Conservation (phyloP, 2,888 invertebrate species). For the Orchesella flavescens region DNA sequence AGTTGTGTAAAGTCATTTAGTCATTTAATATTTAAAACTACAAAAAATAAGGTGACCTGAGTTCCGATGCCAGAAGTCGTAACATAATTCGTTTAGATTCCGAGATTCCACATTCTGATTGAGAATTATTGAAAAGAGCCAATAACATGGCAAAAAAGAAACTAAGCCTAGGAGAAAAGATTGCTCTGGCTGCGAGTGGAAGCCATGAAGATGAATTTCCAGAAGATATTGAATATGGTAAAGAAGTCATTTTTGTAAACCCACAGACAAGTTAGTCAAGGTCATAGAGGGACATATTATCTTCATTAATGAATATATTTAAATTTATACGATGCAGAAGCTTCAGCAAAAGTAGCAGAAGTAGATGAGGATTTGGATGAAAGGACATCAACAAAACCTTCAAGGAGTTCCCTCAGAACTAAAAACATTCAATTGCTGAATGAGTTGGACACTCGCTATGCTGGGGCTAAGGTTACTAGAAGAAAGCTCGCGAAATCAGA, state of each 20-base stretch:
- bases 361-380: slow-evolving; percentile 44
- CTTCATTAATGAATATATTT: too few species aligned
- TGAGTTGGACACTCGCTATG: slow-evolving; percentile 80
- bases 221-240: slow-evolving; percentile 57
- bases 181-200: slow-evolving; percentile 50
- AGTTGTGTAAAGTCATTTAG: too few species aligned
- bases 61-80: too few species aligned
- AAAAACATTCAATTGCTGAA: slow-evolving; percentile 51
- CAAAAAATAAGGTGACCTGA: too few species aligned
- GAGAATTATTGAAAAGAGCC: too few species aligned
- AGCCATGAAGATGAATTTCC: slow-evolving; percentile 45
- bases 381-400: neutral
- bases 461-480: slow-evolving; percentile 82
- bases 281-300: too few species aligned
- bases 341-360: slow-evolving; percentile 46
- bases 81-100: too few species aligned
- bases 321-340: too few species aligned
- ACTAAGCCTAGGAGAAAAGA: slow-evolving; percentile 49
- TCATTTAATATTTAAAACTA: too few species aligned
- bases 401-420: slow-evolving; percentile 35
- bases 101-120: too few species aligned
- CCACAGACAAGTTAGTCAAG: too few species aligned
- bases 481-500: slow-evolving; percentile 75
- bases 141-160: neutral
- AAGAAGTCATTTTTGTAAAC: neutral